Evolutionary conservation across 2,113 vertebrate species (phyloP), one percentile per base, ranked within the genome.

Genomic region (Lycaon pictus): DNA sequence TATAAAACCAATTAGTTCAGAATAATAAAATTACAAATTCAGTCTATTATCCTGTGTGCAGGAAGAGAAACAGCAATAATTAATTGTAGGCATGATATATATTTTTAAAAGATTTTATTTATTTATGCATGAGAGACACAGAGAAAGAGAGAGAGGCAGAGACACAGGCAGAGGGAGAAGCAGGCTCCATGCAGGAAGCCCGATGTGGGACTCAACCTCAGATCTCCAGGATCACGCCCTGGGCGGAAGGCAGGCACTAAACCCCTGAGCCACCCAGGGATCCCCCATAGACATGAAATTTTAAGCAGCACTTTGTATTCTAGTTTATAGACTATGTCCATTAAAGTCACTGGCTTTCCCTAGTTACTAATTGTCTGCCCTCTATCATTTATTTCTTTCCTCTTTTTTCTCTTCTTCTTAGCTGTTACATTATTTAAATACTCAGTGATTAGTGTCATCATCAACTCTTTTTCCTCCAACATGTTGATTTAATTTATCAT

Each of bases 381-480:
- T 67, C 27, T 67, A 55, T 43, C 62, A 65, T 92, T 95, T 95
- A 88, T 95, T 90, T 95, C 43, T 97, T 94, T 86, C 9, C 5
- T 48, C 56, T 4, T 20, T 32, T 86, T 87, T 90, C 93, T 76
- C 69, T 55, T 76, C 62, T 93, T 79, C 74, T 74, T 32, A 65
- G 94, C 48, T 58, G 80, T 83, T 69, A 90, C 37, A 87, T 80
- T 76, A 63, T 90, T 95, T 80, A 97, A 93, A 93, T 94, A 69
- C 85, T 81, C 69, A 72, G 48, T 90, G 69, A 98, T 98, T 96
- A 96, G 56, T 5, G n/a, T 12, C 74, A 86, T 95, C 95, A 76
- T 96, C 90, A 97, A 90, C 71, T 94, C 32, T 72, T 96, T 94
- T 97, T 94, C 94, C 95, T 95, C 58, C 80, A 80, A 90, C 74